Conservation (phyloP, 2,113 vertebrate species). For the Cyanoderma ruficeps region DNA sequence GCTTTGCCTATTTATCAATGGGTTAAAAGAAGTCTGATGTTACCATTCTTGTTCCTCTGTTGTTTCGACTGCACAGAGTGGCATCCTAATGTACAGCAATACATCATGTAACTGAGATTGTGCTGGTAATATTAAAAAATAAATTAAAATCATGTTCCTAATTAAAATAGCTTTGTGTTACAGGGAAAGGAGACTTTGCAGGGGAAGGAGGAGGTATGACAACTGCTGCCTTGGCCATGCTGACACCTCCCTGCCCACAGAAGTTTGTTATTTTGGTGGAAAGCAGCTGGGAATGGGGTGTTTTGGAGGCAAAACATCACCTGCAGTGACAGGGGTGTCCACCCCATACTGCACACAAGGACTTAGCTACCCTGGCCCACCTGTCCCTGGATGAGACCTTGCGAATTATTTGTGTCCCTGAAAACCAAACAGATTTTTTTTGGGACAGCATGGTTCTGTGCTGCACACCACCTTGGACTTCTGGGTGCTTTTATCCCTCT, state of each 20-base stretch:
- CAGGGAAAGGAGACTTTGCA: background rate
- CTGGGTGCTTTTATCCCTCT: background rate
- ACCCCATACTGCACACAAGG: rapidly evolving
- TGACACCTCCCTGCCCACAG: background rate
- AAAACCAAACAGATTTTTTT: background rate
- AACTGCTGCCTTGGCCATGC: background rate
- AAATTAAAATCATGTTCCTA: background rate
- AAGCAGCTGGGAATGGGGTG: background rate
- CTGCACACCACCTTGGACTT: rapidly evolving
- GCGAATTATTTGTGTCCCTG: background rate
- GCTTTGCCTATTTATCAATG: background rate
- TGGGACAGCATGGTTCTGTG: rapidly evolving
- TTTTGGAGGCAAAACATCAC: background rate
- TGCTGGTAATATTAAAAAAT: background rate
- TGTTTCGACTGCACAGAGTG: background rate
- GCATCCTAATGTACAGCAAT: background rate
- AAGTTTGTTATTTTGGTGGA: background rate
- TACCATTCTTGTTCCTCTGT: background rate
- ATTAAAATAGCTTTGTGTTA: background rate
- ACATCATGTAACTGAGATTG: background rate
- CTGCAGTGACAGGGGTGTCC: background rate
- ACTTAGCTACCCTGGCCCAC: background rate
- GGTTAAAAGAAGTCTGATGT: background rate
- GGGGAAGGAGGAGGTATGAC: background rate
- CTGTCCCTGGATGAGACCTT: background rate